Percentiles rank a stretch among this genome's conserved stretches.
These are phyloP conservation scores for Coilia nasus DNA, from an alignment of 2,797 vertebrate species.

Conservation along the genomic window DNA sequence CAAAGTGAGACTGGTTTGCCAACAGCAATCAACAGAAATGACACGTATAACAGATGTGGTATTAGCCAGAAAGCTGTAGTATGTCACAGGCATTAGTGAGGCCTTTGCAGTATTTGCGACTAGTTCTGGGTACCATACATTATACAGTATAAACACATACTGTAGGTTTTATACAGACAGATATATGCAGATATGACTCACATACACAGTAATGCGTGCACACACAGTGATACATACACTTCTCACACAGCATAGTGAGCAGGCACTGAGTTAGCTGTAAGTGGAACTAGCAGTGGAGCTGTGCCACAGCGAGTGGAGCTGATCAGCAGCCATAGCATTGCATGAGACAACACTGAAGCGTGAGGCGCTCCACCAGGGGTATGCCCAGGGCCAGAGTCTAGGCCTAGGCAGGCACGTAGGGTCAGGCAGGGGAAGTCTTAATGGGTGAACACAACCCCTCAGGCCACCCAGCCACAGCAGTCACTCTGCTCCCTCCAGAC, in stretches of 20 bases:
- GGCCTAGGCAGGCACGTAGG: not conserved
- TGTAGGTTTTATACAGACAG: not conserved
- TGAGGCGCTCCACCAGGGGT: not conserved
- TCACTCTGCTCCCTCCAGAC: not conserved
- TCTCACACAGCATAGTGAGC: not conserved
- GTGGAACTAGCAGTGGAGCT: constrained; percentile 1
- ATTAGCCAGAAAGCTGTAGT: no score
- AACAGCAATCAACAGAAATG: not conserved
- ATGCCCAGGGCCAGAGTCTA: not conserved
- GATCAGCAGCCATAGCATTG: not conserved
- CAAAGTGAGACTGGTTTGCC: no score
- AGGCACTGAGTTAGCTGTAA: not conserved
- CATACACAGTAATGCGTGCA: not conserved
- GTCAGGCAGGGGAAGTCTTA: not conserved
- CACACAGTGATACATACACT: not conserved
- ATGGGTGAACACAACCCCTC: not conserved
- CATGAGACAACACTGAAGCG: not conserved
- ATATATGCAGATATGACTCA: no score
- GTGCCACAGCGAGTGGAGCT: not conserved
- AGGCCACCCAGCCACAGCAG: not conserved
- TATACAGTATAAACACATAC: not conserved
- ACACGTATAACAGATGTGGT: not conserved
- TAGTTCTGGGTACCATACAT: not conserved
- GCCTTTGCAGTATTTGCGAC: no score
- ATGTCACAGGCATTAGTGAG: no score